A percentile compares a stretch with the other conserved stretches of the same genome.
Evolutionary conservation across 2,888 invertebrate species (phyloP).

Genomic region (Congeria kusceri): DNA sequence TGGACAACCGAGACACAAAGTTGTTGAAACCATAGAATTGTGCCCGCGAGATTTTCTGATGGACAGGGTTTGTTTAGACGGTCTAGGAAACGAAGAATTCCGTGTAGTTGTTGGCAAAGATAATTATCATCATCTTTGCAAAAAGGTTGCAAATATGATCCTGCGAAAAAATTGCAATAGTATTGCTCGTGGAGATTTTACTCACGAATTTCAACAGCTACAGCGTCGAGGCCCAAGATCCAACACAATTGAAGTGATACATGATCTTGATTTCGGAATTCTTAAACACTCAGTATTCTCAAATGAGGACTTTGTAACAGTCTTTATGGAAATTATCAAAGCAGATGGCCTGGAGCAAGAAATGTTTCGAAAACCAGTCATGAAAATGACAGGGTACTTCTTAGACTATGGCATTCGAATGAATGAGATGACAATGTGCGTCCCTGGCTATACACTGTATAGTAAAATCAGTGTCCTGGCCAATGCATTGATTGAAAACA

Average conservation of each 20-base stretch:
- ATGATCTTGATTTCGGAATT: slow-evolving; percentile 24
- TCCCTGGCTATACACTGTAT: slow-evolving; percentile 19
- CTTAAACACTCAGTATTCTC: slow-evolving; percentile 24
- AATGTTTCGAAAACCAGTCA: slow-evolving; percentile 12
- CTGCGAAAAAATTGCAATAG: slow-evolving; percentile 9
- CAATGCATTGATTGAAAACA: not conserved
- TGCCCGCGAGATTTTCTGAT: slow-evolving; percentile 13
- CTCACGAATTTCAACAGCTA: not conserved
- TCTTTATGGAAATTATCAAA: slow-evolving; percentile 1
- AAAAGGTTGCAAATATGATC: slow-evolving; percentile 9
- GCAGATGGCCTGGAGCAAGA: not conserved
- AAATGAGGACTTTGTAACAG: slow-evolving; percentile 11
- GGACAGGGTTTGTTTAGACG: slow-evolving; percentile 1
- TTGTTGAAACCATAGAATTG: not conserved
- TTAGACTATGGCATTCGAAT: slow-evolving; percentile 11
- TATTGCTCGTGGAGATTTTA: not conserved
- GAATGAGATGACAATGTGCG: slow-evolving; percentile 12
- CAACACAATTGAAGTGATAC: not conserved
- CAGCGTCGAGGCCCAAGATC: not conserved
- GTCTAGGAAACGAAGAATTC: not conserved
- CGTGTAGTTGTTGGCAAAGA: not conserved
- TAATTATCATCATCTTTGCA: not conserved
- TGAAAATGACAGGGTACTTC: slow-evolving; percentile 26
- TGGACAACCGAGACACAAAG: not conserved
- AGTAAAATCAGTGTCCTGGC: slow-evolving; percentile 3